These are phyloP conservation scores for Drosophila nigromelanica DNA, from an alignment of 1,140 invertebrate genomes.

Conservation along the genomic window DNA sequence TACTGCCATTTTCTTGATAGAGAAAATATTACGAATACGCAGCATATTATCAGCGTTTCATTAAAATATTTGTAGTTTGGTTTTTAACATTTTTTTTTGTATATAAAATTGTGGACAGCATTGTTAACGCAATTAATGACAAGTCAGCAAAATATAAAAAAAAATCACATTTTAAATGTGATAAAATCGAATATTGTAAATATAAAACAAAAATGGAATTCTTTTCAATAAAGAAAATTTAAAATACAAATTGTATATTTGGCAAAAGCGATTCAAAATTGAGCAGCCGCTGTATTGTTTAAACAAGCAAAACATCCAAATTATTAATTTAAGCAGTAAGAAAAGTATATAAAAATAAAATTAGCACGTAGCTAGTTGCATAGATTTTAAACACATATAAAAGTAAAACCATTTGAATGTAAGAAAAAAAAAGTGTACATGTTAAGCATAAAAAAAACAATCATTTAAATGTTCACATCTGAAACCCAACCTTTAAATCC, in stretches of 20 bases:
- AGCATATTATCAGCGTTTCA: conserved; percentile 58
- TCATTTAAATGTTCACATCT: conserved; percentile 29
- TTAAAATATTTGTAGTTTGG: conserved; percentile 61
- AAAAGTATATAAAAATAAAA: conserved; percentile 18
- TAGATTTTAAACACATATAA: conserved; percentile 66
- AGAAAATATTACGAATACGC: conserved; percentile 41
- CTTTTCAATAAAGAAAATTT: conserved; percentile 5
- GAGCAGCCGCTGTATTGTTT: conserved; percentile 63
- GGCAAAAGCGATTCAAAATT: conserved; percentile 71
- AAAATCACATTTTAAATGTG: conserved; percentile 72
- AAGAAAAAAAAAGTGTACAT: conserved; percentile 12
- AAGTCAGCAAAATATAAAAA: conserved; percentile 24
- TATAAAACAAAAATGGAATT: conserved; percentile 39
- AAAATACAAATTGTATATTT: conserved; percentile 61
- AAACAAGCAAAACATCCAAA: conserved; percentile 15
- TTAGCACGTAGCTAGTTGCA: conserved; percentile 70
- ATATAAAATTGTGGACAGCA: conserved; percentile 35
- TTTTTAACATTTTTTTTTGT: conserved; percentile 54
- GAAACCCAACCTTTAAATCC: conserved; percentile 34
- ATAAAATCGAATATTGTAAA: conserved; percentile 65
- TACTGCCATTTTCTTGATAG: conserved; percentile 62
- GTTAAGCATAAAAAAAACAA: conserved; percentile 23
- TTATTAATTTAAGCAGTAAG: conserved; percentile 6
- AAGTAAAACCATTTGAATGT: conserved; percentile 38
- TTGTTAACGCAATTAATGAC: conserved; percentile 11